Evolutionary conservation across 2,797 vertebrate species (phyloP).

Genomic region (Phrynocephalus forsythii): DNA sequence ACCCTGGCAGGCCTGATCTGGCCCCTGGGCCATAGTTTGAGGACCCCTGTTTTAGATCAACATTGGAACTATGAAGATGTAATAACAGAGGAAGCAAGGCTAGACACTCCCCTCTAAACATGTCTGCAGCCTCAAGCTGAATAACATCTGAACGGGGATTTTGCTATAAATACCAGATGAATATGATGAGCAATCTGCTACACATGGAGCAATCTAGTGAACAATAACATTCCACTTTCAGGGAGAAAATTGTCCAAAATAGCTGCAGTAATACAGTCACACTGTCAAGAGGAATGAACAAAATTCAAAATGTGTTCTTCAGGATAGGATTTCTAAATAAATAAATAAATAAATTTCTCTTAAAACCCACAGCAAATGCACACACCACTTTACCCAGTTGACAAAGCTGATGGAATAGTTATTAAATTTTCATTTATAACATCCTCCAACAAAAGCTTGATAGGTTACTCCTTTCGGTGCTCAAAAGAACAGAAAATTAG

Average conservation of each 20-base stretch:
- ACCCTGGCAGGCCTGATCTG: no score
- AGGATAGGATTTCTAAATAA: neutral
- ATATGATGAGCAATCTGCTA: neutral
- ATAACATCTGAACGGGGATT: no score
- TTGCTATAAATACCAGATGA: neutral
- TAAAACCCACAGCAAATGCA: slow-evolving; percentile 73
- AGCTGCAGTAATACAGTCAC: neutral
- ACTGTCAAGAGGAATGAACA: neutral
- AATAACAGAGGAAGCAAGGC: no score
- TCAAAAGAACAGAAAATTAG: slow-evolving; percentile 79
- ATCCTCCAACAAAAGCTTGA: slow-evolving; percentile 99
- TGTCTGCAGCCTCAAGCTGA: no score
- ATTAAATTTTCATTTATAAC: slow-evolving; percentile 99
- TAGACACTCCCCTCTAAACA: no score
- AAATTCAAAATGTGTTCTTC: slow-evolving; percentile 4
- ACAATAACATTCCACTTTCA: slow-evolving; percentile 6
- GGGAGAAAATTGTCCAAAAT: neutral
- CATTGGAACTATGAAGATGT: no score
- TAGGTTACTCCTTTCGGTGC: slow-evolving; percentile 99
- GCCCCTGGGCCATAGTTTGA: no score
- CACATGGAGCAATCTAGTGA: neutral
- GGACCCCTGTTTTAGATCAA: no score
- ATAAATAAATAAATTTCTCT: fast-evolving
- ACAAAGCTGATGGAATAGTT: slow-evolving; percentile 96
- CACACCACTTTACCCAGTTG: slow-evolving; percentile 94